Evolutionary conservation across 2,888 invertebrate genomes (phyloP).

Genomic region (Ophioninae sp.): DNA sequence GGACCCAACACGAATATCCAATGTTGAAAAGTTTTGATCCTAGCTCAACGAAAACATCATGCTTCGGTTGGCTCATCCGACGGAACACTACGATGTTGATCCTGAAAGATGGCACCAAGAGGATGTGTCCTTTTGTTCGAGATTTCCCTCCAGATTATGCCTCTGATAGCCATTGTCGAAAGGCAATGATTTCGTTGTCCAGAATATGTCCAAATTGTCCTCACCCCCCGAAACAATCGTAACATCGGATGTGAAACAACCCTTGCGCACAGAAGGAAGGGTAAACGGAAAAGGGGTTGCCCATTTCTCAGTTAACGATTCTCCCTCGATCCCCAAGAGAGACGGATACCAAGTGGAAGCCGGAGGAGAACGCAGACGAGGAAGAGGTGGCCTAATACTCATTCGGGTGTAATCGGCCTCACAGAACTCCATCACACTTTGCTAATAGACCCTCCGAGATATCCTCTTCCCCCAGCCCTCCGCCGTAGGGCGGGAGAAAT

Average conservation of each 20-base stretch:
- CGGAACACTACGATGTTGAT: too few species aligned
- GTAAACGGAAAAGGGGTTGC: slow-evolving; percentile 74
- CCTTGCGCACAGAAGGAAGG: slow-evolving; percentile 50
- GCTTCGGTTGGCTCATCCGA: too few species aligned
- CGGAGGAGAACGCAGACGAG: slow-evolving; percentile 30
- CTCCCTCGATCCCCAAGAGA: slow-evolving; percentile 65
- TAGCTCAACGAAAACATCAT: too few species aligned
- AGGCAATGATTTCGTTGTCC: not conserved
- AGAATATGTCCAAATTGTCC: not conserved
- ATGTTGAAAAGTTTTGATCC: too few species aligned
- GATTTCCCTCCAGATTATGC: too few species aligned
- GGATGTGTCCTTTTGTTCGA: too few species aligned
- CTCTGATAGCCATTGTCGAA: not conserved
- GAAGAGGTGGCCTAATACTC: slow-evolving; percentile 78
- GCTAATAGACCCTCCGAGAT: slow-evolving; percentile 80
- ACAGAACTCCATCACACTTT: slow-evolving; percentile 82
- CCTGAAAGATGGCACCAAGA: too few species aligned
- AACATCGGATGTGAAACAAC: slow-evolving; percentile 5
- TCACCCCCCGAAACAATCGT: slow-evolving; percentile 1
- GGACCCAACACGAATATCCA: too few species aligned
- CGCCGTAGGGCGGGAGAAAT: slow-evolving; percentile 78
- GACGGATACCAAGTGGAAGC: slow-evolving; percentile 10
- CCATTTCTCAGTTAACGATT: slow-evolving; percentile 62
- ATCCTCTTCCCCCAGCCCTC: too few species aligned
- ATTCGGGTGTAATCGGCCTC: slow-evolving; percentile 81